Percentiles rank a stretch among this genome's conserved stretches.
Evolutionary conservation across 2,888 invertebrate species (phyloP).

Genomic region (Drosophila ustulata): DNA sequence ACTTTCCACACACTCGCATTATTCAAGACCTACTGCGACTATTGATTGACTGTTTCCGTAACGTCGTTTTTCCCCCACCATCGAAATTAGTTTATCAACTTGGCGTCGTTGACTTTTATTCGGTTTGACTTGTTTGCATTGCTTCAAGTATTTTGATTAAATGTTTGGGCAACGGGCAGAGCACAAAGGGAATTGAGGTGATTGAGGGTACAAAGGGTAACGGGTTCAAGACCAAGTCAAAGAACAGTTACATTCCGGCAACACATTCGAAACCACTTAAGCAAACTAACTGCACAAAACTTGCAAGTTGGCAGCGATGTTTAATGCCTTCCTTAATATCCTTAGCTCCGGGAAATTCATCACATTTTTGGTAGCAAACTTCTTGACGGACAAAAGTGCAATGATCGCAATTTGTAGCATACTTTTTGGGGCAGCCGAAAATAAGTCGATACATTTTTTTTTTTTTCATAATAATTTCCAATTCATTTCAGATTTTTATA

Average conservation of each 20-base stretch:
- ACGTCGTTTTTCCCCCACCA: neutral
- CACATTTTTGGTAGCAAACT: constrained; percentile 3
- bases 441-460: too few relatives aligned
- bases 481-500: too few relatives aligned
- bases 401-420: neutral
- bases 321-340: too few relatives aligned
- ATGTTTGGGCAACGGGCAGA: neutral
- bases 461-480: too few relatives aligned
- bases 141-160: constrained; percentile 24
- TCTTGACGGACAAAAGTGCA: neutral
- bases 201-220: neutral
- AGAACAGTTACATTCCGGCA: neutral
- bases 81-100: constrained; percentile 14
- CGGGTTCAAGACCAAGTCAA: neutral
- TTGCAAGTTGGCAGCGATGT: too few relatives aligned
- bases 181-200: neutral
- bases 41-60: constrained; percentile 25
- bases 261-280: too few relatives aligned
- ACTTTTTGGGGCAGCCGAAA: too few relatives aligned
- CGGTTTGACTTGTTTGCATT: constrained; percentile 8
- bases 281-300: too few relatives aligned
- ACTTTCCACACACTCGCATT: neutral
- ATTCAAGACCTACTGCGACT: neutral
- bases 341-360: too few relatives aligned
- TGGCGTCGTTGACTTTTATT: constrained; percentile 10